Evolutionary conservation across 2,797 vertebrate species (phyloP), one percentile per base, ranked within the genome.

Genomic region (Varecia variegata): DNA sequence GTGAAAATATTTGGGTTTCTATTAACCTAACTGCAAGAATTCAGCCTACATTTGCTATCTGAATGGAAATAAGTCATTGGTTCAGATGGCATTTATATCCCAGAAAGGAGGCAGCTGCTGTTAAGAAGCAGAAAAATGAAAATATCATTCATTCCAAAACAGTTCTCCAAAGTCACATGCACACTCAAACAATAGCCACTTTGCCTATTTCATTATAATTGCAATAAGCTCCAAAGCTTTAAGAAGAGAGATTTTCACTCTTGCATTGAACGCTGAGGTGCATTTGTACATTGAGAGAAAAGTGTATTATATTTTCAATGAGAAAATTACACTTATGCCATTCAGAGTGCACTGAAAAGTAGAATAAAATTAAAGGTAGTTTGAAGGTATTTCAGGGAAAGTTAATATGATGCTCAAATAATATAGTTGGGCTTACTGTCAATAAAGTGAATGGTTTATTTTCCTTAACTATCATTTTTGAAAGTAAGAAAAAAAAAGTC

Each of bases 1-100:
- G 35, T 93, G 90, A 94, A 97, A 96, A 96, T 87, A 93, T 95
- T 95, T 80, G 47, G 58, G 32, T 93, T 98, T 95, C 40, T 92
- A 85, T 97, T 91, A 85, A 92, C 23, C 80, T 90, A 95, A 76
- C 83, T 90, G 35, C 21, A 96, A 88, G 47, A 93, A 47, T 76
- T 95, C 88, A 97, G 86, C 45, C 86, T 80, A 45, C 25, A 93
- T 84, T 94, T 90, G 15, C 76, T 95, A 67, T 94, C 62, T 95
- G 79, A 91, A 14, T 93, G 43, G 79, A 91, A 97, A 93, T 87
- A 86, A 92, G 80, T 95, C 89, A 93, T 56, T 87, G 76, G 25
- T 85, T 96, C 60, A 74, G 50, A 82, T 65, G 50, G 32, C 60
- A 83, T 71, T 95, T 94, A 65, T 87, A 92, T 86, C 45, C 45